These are phyloP conservation scores for Ptilonorhynchus violaceus DNA, from an alignment of 2,113 vertebrate genomes.

Conservation along the genomic window DNA sequence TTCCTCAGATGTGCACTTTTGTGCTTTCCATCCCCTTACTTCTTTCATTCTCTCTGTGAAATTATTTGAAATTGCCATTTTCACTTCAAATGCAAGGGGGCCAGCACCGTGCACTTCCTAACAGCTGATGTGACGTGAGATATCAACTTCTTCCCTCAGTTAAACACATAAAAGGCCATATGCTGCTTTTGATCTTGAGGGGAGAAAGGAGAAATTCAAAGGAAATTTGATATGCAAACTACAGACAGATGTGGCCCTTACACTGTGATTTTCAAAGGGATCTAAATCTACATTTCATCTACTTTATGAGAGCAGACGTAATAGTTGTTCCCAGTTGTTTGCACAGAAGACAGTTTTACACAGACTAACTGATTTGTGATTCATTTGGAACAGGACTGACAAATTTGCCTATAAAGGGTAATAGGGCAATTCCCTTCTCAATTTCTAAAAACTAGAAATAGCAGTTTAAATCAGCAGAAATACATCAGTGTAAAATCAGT, in stretches of 20 bases:
- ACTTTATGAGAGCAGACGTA: background rate
- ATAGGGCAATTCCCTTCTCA: background rate
- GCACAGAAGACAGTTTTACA: background rate
- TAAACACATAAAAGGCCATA: constrained; percentile 25
- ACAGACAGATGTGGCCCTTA: background rate
- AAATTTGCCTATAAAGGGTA: background rate
- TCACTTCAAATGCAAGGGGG: constrained; percentile 35
- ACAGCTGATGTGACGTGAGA: background rate
- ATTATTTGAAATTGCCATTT: constrained; percentile 53
- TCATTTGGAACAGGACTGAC: background rate
- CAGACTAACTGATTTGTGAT: background rate
- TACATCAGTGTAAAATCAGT: background rate
- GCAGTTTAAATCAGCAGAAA: background rate
- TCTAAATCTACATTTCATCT: background rate
- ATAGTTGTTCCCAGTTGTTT: background rate
- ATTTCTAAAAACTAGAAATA: background rate
- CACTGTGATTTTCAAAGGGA: background rate
- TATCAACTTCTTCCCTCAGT: background rate
- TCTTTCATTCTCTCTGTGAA: constrained; percentile 40
- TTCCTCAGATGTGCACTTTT: background rate
- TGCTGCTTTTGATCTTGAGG: background rate
- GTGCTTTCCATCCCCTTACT: background rate
- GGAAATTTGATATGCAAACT: background rate
- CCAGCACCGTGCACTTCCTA: background rate
- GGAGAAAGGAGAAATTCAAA: background rate